Evolutionary conservation across 2,888 invertebrate species (phyloP).

Genomic region (Crioceris asparagi): DNA sequence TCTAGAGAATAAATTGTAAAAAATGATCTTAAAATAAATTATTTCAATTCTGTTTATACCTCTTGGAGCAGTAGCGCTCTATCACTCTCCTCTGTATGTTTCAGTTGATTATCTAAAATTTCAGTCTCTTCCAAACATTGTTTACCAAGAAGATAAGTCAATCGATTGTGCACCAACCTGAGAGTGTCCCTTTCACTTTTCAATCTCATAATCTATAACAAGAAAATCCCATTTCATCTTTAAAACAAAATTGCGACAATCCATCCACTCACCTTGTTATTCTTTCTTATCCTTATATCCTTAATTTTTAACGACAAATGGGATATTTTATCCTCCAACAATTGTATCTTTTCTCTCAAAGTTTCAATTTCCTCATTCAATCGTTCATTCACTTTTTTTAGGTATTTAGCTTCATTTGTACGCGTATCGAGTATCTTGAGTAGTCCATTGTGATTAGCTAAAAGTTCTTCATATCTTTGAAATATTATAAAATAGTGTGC

Average conservation of each 20-base stretch:
- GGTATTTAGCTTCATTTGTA: conserved; percentile 28
- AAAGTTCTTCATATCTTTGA: conserved; percentile 32
- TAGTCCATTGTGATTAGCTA: conserved; percentile 30
- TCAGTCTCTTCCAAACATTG: conserved; percentile 31
- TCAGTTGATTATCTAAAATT: conserved; percentile 23
- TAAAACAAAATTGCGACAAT: too few species aligned
- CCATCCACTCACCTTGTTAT: conserved; percentile 23
- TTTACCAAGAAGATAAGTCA: conserved; percentile 28
- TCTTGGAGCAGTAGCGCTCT: conserved; percentile 29
- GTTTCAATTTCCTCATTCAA: conserved; percentile 25
- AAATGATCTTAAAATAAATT: not conserved
- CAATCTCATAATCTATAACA: conserved; percentile 24
- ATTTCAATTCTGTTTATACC: conserved; percentile 12
- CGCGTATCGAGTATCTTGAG: conserved; percentile 29
- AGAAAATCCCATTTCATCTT: conserved; percentile 5
- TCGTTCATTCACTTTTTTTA: conserved; percentile 26
- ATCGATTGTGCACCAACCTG: conserved; percentile 28
- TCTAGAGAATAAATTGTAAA: conserved; percentile 16
- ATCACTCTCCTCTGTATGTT: conserved; percentile 21
- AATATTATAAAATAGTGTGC: not conserved
- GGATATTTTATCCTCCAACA: conserved; percentile 19
- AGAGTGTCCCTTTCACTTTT: conserved; percentile 29
- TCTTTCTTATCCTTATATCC: conserved; percentile 26
- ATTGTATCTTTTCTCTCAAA: conserved; percentile 18
- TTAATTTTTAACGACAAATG: conserved; percentile 25